Base-by-base conservation (phyloP, 2,113 vertebrate genomes). In the Nematolebias whitei region DNA sequence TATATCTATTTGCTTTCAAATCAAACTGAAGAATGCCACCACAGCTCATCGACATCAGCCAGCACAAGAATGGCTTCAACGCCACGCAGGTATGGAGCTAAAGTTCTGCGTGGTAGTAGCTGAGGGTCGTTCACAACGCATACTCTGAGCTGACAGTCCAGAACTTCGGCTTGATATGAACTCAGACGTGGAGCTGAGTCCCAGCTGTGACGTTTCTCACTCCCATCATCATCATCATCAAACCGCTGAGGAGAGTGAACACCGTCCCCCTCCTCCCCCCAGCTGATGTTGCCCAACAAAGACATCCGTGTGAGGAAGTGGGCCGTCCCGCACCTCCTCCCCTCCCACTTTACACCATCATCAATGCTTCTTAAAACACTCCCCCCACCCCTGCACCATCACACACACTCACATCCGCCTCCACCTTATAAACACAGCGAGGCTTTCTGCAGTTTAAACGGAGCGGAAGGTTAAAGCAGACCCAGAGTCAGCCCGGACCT, bases 361-460 rank as follows among this genome's bases (percentile, higher is more conserved):
- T n/a, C n/a, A n/a, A n/a, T n/a, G n/a, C n/a, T n/a, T n/a, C n/a
- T n/a, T n/a, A n/a, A n/a, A n/a, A n/a, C n/a, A n/a, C n/a, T 18
- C 53, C 35, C n/a, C 62, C 40, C 39, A 5, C 50, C 3, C 51
- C 47, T 65, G 39, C 90, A 91, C 90, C 91, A 93, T 92, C 93
- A 91, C 77, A 80, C 85, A 74, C 81, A 74, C 86, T 71, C 24
- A 86, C 85, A 80, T 87, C 85, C 88, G 84, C 77, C 60, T 82
- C 68, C 88, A 87, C 80, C 77, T 82, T 84, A 73, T 87, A 87
- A 92, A 88, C 83, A 91, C 87, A 85, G 68, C 64, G 23, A 52
- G 40, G 18, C 19, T 9, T n/a, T 49, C 62, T 2, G 32, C 66
- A 23, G 8, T 48, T 39, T 16, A 29, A 10, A 19, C 60, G 24